A percentile compares a stretch with the other conserved stretches of the same genome.
phyloP scores from a whole-genome alignment of 2,797 vertebrate genomes.

The Aldrovandia affinis region DNA sequence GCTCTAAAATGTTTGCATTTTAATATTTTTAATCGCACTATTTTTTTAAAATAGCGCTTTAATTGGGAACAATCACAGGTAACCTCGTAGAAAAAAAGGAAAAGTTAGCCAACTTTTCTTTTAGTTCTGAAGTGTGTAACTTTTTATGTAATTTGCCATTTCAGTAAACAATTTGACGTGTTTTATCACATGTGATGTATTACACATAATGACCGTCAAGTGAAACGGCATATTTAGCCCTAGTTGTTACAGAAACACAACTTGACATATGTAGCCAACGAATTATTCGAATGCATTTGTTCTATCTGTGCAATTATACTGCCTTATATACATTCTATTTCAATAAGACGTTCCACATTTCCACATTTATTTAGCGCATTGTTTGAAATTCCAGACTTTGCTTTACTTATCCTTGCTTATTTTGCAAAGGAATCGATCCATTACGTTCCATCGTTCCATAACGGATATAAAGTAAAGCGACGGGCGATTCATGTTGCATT shows the following conservation, averaged over 20 bases:
- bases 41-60: conserved; percentile 14
- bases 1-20: conserved; percentile 4
- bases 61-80: conserved; percentile 35
- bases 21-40: neutral
- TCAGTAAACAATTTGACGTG: neutral
- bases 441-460: neutral
- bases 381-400: neutral
- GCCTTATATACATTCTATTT: neutral
- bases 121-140: conserved; percentile 32
- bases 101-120: conserved; percentile 70
- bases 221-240: neutral
- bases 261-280: conserved; percentile 8
- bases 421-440: neutral
- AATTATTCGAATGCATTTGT: neutral
- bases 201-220: neutral
- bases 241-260: conserved; percentile 12
- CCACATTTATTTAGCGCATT: neutral
- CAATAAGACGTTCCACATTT: neutral
- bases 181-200: neutral
- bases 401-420: neutral
- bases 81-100: conserved; percentile 46
- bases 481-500: neutral
- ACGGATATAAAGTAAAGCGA: neutral
- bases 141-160: conserved; percentile 14
- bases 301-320: neutral